Base-by-base conservation (phyloP, 2,888 invertebrate genomes). In the Andrena haemorrhoa region DNA sequence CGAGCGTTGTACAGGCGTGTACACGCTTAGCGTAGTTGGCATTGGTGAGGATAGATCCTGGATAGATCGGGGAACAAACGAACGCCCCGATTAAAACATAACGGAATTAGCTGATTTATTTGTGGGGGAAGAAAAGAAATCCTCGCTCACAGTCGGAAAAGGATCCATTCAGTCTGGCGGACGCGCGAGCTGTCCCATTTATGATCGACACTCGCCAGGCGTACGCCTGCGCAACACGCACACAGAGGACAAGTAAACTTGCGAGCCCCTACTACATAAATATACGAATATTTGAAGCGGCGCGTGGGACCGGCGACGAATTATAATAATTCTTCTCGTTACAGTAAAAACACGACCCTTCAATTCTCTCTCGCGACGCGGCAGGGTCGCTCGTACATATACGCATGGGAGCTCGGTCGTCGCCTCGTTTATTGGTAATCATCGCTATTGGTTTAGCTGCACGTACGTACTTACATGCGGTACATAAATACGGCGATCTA, bases 401-500 rank as follows among this genome's bases (percentile, higher is more conserved):
- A 23, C 64, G 23, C n/a, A 31, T 47, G 35, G 66, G 20, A 16
- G 12, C 23, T 20, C 23, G n/a, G 16, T 63, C 12, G 23, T 31
- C 56, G 23, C 60, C 23, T 26, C 7, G 12, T 61, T 63, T 23
- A 49, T 29, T 20, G n/a, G 53, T 65, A 51, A 63, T 70, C 64
- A 31, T 75, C 68, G 53, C 69, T 72, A 82, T 58, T 23, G 66
- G 56, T 68, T 47, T 76, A 75, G 47, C 53, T 60, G 75, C 84
- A 79, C 82, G 86, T 86, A 89, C 90, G 75, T 84, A 79, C 90
- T 74, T 84, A 79, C 82, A 86, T 86, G 88, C 90, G 89, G 60
- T 80, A 80, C 88, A 90, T 90, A 91, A 91, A 92, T 89, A 89
- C 70, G 16, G 80, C 82, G 80, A 87, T 91, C 86, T 86, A 86